A percentile compares a stretch with the other conserved stretches of the same genome.
Evolutionary conservation across 2,797 vertebrate genomes (phyloP).

Genomic region (Pseudomugil gertrudae): DNA sequence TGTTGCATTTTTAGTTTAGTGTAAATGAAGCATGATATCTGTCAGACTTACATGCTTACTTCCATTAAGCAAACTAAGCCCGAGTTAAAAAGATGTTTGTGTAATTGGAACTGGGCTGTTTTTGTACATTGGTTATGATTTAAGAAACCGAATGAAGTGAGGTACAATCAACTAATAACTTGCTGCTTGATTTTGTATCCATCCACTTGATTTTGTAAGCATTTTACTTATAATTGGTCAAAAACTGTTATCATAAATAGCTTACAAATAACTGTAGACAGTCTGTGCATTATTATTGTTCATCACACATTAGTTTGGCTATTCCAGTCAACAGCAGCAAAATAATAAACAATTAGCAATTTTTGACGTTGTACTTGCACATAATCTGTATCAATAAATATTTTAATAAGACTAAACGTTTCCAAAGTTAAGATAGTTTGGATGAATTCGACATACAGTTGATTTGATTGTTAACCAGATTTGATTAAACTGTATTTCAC

Average conservation of each 20-base stretch:
- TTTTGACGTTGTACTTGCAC: neutral
- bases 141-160: neutral
- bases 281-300: constrained; percentile 36
- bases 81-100: neutral
- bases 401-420: fast-evolving
- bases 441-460: constrained; percentile 10
- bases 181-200: too few relatives aligned
- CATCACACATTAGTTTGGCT: constrained; percentile 28
- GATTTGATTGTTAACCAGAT: fast-evolving
- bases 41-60: too few relatives aligned
- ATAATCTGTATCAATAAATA: too few relatives aligned
- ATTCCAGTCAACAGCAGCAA: neutral
- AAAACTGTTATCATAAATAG: neutral
- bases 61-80: neutral
- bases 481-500: neutral
- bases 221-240: neutral
- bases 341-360: neutral
- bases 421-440: fast-evolving
- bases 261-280: neutral
- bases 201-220: neutral
- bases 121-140: neutral
- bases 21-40: neutral
- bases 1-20: neutral
- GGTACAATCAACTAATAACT: constrained; percentile 25
- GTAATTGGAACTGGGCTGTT: neutral